Evolutionary conservation across 2,888 invertebrate genomes (phyloP).

Genomic region (Papilio protenor): DNA sequence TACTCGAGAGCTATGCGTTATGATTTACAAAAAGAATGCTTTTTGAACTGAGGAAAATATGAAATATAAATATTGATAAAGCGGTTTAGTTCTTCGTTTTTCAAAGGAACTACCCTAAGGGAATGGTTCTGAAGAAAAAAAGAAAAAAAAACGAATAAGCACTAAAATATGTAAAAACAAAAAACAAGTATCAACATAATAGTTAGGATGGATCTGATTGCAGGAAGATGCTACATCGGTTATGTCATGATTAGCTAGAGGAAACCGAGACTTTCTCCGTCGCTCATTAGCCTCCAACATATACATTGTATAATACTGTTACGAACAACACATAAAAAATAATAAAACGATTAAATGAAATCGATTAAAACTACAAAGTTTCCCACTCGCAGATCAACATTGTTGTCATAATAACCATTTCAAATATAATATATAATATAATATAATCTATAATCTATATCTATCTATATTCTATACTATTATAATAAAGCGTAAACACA

Average conservation of each 20-base stretch:
- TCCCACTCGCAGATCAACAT: background rate
- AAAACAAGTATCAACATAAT: background rate
- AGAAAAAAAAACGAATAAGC: background rate
- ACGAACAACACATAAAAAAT: constrained; percentile 44
- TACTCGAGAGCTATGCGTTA: background rate
- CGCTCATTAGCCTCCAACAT: constrained; percentile 48
- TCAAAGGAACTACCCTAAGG: background rate
- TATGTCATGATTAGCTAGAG: constrained; percentile 52
- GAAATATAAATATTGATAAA: background rate
- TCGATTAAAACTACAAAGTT: constrained; percentile 6
- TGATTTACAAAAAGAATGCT: no score
- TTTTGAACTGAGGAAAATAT: background rate
- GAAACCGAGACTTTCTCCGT: constrained; percentile 53
- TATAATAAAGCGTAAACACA: no score
- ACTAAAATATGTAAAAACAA: background rate
- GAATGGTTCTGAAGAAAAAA: background rate
- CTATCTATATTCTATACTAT: no score
- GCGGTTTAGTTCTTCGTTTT: background rate
- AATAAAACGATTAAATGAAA: constrained; percentile 9
- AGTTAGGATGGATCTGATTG: constrained; percentile 49
- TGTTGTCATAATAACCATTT: background rate
- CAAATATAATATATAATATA: no score
- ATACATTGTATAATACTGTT: constrained; percentile 45
- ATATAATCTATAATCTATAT: no score
- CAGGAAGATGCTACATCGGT: constrained; percentile 45